Evolutionary conservation across 1,140 invertebrate species (phyloP).

Genomic region (Metaphire vulgaris): DNA sequence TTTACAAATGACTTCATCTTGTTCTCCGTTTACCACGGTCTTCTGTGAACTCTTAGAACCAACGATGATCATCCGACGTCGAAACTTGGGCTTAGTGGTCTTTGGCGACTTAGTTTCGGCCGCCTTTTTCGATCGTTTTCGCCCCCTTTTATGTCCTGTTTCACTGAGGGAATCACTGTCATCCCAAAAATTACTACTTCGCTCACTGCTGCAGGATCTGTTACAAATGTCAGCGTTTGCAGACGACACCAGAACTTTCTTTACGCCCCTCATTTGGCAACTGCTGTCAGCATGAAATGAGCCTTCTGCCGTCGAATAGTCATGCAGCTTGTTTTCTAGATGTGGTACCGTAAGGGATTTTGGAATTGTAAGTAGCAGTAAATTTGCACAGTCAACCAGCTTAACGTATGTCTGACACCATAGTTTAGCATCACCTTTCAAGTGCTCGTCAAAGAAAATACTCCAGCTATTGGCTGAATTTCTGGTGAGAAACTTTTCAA

Average conservation of each 20-base stretch:
- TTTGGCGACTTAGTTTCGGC: not conserved
- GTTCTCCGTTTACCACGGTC: not conserved
- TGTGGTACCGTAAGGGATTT: no score
- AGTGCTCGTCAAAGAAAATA: not conserved
- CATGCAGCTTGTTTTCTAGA: no score
- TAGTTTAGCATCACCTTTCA: not conserved
- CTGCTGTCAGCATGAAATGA: no score
- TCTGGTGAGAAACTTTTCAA: not conserved
- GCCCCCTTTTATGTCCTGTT: not conserved
- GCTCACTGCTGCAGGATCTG: no score
- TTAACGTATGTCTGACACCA: not conserved
- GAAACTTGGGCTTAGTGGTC: not conserved
- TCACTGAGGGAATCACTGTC: not conserved
- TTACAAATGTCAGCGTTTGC: no score
- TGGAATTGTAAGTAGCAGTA: not conserved
- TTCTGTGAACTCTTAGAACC: not conserved
- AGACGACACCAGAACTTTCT: no score
- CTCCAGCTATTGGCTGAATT: not conserved
- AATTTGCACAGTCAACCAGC: not conserved
- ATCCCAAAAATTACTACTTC: not conserved
- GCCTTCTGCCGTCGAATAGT: no score
- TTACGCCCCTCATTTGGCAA: no score
- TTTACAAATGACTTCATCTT: not conserved
- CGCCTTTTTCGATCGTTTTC: not conserved
- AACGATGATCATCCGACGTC: not conserved